Evolutionary conservation across 1,140 invertebrate genomes (phyloP), one percentile per base, ranked within the genome.

Genomic region (Macrobrachium nipponense): DNA sequence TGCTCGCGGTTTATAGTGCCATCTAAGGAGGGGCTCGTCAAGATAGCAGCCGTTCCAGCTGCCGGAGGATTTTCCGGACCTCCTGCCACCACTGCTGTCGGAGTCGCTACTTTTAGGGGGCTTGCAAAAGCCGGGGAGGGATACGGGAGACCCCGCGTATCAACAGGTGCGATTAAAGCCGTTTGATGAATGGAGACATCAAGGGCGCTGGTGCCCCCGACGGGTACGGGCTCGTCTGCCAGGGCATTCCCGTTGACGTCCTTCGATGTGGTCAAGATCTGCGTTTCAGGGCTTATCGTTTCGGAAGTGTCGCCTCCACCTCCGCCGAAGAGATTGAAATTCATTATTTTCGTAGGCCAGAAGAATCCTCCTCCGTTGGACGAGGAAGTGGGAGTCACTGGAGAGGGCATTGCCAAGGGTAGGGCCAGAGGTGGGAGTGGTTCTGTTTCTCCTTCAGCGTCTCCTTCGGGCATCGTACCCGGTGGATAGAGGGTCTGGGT

Each of bases 1-100:
- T 27, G 81, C 60, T 61, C 15, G 7, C 23, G 72, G 20, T 72
- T 80, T 80, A 80, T 59, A n/a, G 66, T 20, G 66, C n/a, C 68
- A 61, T 86, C 76, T 20, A 59, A 72, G 77, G 61, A 27, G 66
- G 83, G 58, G 58, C 18, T 51, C 64, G 14, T 10, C 59, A 68
- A 17, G 58, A 58, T 23, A 64, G 44, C 58, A 64, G 44, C 58
- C 15, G 64, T 17, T 18, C 12, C 15, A 60, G 51, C 70, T 62
- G 58, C 15, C 51, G n/a, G 58, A 11, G 60, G 20, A 12, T 75
- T 64, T 62, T 27, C 14, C 17, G 82, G 27, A 72, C 62, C 61
- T 14, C 51, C 73, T 36, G 2, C 51, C 27, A 5, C 51, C 27
- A 7, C 20, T 60, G 73, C 23, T 70, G 75, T 43, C 23, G 76